These are phyloP conservation scores for Hypsopygia costalis DNA, from an alignment of 2,888 invertebrate genomes.

Conservation along the genomic window DNA sequence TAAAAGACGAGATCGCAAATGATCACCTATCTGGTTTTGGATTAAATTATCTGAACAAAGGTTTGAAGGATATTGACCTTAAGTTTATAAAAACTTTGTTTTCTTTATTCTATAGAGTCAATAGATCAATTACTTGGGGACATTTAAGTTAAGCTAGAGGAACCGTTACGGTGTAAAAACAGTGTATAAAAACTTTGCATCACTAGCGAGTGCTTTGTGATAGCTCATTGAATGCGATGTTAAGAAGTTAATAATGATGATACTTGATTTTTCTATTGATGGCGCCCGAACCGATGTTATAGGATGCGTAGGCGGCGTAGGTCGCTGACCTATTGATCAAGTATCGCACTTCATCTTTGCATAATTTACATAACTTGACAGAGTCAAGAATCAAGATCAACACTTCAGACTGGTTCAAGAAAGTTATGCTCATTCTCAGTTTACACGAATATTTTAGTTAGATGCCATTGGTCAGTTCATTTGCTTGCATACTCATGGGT, in stretches of 20 bases:
- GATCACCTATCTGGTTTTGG: conserved; percentile 38
- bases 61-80: conserved; percentile 56
- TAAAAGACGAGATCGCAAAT: conserved; percentile 13
- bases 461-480: conserved; percentile 51
- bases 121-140: conserved; percentile 53
- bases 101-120: conserved; percentile 48
- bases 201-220: conserved; percentile 15
- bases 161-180: conserved; percentile 48
- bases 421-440: conserved; percentile 41
- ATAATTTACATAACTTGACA: conserved; percentile 77
- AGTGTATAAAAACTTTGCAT: conserved; percentile 31
- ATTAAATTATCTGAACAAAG: conserved; percentile 54
- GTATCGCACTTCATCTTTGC: conserved; percentile 61
- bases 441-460: conserved; percentile 29
- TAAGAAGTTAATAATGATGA: conserved; percentile 36
- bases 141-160: conserved; percentile 42
- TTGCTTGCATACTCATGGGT: too few species aligned
- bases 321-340: conserved; percentile 67
- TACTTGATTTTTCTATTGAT: conserved; percentile 31
- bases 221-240: conserved; percentile 24
- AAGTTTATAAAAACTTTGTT: conserved; percentile 48
- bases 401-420: conserved; percentile 60
- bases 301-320: conserved; percentile 49
- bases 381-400: conserved; percentile 60
- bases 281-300: conserved; percentile 38